Evolutionary conservation across 2,113 vertebrate species (phyloP).

Genomic region (Glaucomys volans): DNA sequence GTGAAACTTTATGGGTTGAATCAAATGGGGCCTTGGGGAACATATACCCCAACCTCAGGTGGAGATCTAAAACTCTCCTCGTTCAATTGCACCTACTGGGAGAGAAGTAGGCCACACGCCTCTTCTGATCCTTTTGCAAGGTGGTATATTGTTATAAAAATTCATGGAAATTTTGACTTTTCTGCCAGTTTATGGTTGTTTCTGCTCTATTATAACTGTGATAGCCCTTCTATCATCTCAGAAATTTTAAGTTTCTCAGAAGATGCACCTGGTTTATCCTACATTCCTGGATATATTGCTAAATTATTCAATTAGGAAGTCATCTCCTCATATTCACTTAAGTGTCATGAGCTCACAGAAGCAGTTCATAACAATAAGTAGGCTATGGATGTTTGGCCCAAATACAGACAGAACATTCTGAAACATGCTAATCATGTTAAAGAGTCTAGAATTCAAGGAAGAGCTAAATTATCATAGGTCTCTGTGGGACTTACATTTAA

Average conservation of each 20-base stretch:
- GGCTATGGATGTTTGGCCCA: background rate
- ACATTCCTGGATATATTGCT: background rate
- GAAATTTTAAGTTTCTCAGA: background rate
- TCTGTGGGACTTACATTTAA: background rate
- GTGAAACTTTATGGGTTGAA: constrained; percentile 24
- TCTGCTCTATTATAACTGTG: background rate
- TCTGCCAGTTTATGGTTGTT: background rate
- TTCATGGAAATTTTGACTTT: background rate
- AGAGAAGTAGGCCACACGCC: background rate
- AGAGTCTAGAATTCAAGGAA: background rate
- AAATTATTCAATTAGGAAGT: background rate
- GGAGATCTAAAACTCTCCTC: background rate
- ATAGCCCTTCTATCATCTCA: background rate
- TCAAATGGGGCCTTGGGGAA: background rate
- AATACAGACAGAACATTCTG: background rate
- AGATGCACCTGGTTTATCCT: background rate
- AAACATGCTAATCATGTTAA: background rate
- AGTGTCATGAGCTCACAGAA: background rate
- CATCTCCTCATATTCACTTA: background rate
- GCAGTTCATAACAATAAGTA: background rate
- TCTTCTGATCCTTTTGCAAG: background rate
- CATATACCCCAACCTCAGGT: background rate
- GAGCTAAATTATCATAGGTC: background rate
- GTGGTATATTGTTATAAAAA: background rate
- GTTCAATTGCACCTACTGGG: background rate